Base-by-base conservation (phyloP, 2,888 invertebrate species). In the Sussaba pulchella region DNA sequence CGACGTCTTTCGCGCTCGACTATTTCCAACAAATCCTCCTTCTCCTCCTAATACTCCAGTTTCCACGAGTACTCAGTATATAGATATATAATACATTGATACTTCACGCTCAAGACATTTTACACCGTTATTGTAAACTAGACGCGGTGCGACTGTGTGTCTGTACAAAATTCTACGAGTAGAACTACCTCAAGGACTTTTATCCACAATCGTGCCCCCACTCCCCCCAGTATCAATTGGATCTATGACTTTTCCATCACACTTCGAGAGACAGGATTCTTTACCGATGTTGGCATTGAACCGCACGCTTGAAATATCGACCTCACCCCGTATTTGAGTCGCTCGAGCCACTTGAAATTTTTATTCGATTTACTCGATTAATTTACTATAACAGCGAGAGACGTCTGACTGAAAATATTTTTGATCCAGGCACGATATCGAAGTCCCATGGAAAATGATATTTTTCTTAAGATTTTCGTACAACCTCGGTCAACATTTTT, bases 41-140 rank as follows among this genome's bases (percentile, higher is more conserved):
- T 9, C 21, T 17, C 31, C 19, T 12, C 47, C 3, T 3, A n/a
- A n/a, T n/a, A n/a, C n/a, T n/a, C n/a, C n/a, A 12, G n/a, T 36
- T 14, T 50, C 66, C n/a, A 36, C 36, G 50, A 50, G 50, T 19
- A 47, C 31, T 64, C 24, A 8, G 14, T n/a, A 26, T 64, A 14
- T 3, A 43, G 17, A 5, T 8, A 31, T 47, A 26, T 14, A 64
- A 10, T 45, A 45, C 14, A 26, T 12, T 64, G 45, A 47, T 64
- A 47, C 47, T 36, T 21, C 21, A 19, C 47, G 8, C 47, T 50
- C 8, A 36, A 66, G 66, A 66, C 47, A 12, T 64, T 26, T 47
- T 19, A 19, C 4, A 12, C 19, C 6, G 17, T 19, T 36, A 12
- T 50, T n/a, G 36, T 47, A 26, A 12, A 21, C 19, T 12, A 17